Base-by-base conservation (phyloP, 2,113 vertebrate genomes). In the Eonycteris spelaea region DNA sequence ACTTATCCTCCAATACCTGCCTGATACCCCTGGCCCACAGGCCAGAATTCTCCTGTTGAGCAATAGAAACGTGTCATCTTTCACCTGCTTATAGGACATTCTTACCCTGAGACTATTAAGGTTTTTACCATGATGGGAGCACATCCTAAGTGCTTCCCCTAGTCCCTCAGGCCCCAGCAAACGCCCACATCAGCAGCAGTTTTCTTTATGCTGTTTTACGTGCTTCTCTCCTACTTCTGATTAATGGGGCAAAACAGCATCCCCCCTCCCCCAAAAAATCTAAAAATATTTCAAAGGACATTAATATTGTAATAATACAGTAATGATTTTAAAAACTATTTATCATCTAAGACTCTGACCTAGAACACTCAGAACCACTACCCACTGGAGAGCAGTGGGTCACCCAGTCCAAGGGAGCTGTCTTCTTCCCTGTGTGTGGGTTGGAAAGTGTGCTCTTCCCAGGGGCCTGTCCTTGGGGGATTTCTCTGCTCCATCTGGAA, bases 1-100 rank as follows among this genome's bases (percentile, higher is more conserved):
- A n/a, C 22, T 86, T 57, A 16, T 33, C 7, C 65, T 67, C 38
- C 30, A 48, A 40, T 67, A 53, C 16, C 48, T 12, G 55, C 71
- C 90, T 9, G 38, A 63, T 10, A 9, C 15, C 38, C 24, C 18
- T n/a, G n/a, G 59, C 7, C n/a, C 43, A 51, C 19, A 24, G 53
- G 24, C 55, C 71, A 78, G 57, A 15, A 38, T 38, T 33, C 51
- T 78, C 80, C 70, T 79, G 28, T 33, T 16, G 43, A 77, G 67
- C 53, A 18, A 59, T 0, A 15, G 59, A 16, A 84, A 93, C 86
- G 77, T 1, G 55, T 5, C 93, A 79, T 75, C 67, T 40, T 75
- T 91, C 61, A 65, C 91, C n/a, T 68, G 80, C 79, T 83, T 70
- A 92, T 6, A 14, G 77, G 86, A 94, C 65, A 82, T 40, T 88